These are phyloP conservation scores for Anseranas semipalmata DNA, from an alignment of 2,113 vertebrate species.

Conservation along the genomic window DNA sequence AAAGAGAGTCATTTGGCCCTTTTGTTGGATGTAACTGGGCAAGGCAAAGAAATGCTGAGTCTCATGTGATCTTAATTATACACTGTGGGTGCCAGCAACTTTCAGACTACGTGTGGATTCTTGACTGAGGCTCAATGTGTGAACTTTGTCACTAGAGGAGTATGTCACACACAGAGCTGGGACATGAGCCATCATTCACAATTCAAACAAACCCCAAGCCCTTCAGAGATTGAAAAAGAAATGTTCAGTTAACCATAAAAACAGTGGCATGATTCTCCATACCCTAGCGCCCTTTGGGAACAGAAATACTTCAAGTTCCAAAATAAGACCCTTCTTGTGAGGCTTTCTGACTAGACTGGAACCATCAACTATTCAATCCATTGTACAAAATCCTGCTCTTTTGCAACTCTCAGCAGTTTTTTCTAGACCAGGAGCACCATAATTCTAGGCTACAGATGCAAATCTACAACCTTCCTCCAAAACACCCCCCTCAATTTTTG, in stretches of 20 bases:
- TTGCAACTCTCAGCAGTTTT: neutral
- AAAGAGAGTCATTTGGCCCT: neutral
- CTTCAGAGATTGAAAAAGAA: conserved; percentile 57
- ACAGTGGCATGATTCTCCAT: conserved; percentile 32
- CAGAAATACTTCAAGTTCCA: conserved; percentile 26
- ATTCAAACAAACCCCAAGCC: conserved; percentile 52
- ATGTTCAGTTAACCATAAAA: conserved; percentile 59
- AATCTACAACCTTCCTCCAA: neutral
- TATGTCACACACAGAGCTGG: conserved; percentile 64
- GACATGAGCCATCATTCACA: conserved; percentile 68
- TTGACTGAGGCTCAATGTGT: conserved; percentile 54
- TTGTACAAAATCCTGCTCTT: neutral
- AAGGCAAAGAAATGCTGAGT: neutral
- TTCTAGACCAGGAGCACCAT: neutral
- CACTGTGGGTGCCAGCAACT: neutral
- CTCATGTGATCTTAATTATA: conserved; percentile 59
- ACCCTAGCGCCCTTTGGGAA: conserved; percentile 10
- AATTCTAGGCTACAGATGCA: neutral
- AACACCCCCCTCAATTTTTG: neutral
- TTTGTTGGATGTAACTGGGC: neutral
- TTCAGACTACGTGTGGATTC: conserved; percentile 48
- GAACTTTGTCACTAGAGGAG: conserved; percentile 53
- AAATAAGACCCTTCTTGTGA: conserved; percentile 31
- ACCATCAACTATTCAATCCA: neutral
- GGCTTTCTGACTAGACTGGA: conserved; percentile 27